Percentiles rank a stretch among this genome's conserved stretches.
Evolutionary conservation across 2,888 invertebrate species (phyloP).

Genomic region (Drosophila quinaria): DNA sequence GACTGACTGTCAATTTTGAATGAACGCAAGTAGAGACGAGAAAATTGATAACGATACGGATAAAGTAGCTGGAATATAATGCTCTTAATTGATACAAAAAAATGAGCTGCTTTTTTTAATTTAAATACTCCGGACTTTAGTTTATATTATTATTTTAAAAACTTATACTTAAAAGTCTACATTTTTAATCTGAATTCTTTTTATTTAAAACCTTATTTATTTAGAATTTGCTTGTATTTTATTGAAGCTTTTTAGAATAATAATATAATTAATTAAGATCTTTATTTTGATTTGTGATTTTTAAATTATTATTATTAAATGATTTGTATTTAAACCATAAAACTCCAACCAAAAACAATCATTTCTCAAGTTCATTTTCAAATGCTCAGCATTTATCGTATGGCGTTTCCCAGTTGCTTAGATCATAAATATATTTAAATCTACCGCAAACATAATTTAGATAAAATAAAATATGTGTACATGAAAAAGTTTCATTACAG

Average conservation of each 20-base stretch:
- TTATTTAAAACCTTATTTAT: no score
- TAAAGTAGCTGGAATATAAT: not conserved
- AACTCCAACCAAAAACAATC: no score
- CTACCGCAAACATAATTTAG: not conserved
- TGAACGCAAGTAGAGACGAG: constrained; percentile 1
- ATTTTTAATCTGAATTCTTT: no score
- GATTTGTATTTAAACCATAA: no score
- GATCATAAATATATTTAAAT: not conserved
- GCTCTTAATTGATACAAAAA: constrained; percentile 3
- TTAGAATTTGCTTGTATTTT: no score
- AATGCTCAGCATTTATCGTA: not conserved
- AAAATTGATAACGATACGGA: constrained; percentile 8
- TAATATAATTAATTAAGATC: no score
- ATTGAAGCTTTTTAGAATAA: no score
- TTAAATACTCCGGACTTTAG: no score
- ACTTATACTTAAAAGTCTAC: no score
- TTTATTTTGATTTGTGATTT: no score
- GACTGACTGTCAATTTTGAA: constrained; percentile 45
- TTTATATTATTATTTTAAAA: no score
- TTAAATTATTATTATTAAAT: no score
- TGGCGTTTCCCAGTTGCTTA: not conserved
- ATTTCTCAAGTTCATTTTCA: not conserved
- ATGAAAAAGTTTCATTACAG: not conserved
- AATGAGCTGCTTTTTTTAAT: not conserved
- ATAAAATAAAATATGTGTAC: not conserved